Evolutionary conservation across 2,797 vertebrate genomes (phyloP).

Genomic region (Iguana delicatissima): DNA sequence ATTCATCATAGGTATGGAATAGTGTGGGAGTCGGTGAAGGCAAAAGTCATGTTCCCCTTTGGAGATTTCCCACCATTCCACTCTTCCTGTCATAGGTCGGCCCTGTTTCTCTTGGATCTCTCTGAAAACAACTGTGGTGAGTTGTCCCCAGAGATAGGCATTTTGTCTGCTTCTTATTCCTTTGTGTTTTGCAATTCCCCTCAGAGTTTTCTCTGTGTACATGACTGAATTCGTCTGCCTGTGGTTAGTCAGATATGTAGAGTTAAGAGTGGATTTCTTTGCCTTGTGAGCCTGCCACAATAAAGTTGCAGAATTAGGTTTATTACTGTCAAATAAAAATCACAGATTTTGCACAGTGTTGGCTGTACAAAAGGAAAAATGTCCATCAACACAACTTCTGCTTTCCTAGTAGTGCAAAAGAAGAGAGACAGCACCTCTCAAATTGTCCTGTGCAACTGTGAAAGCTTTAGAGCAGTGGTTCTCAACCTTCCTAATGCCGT

Average conservation of each 20-base stretch:
- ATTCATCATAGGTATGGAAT: not conserved
- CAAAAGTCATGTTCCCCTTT: not conserved
- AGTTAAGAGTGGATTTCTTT: not conserved
- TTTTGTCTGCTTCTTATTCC: not conserved
- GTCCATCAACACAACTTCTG: not conserved
- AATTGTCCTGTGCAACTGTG: not conserved
- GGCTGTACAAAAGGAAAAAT: not conserved
- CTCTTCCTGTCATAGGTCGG: constrained; percentile 76
- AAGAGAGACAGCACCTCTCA: not conserved
- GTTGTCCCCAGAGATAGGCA: constrained; percentile 36
- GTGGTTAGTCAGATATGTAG: not conserved
- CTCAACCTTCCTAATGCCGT: too few species aligned
- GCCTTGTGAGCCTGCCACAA: not conserved
- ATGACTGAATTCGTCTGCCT: not conserved
- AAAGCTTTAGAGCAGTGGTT: not conserved
- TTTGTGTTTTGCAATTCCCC: not conserved
- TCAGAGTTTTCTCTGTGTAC: too few species aligned
- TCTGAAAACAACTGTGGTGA: constrained; percentile 83
- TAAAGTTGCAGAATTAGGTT: not conserved
- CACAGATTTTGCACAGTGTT: not conserved
- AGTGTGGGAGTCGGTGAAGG: not conserved
- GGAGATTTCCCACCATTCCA: not conserved
- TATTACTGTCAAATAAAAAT: not conserved
- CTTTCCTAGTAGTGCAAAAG: not conserved
- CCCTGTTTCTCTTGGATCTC: constrained; percentile 79